phyloP scores from a whole-genome alignment of 53 echinoderm and acorn worm genomes.

The Henricia sp. region DNA sequence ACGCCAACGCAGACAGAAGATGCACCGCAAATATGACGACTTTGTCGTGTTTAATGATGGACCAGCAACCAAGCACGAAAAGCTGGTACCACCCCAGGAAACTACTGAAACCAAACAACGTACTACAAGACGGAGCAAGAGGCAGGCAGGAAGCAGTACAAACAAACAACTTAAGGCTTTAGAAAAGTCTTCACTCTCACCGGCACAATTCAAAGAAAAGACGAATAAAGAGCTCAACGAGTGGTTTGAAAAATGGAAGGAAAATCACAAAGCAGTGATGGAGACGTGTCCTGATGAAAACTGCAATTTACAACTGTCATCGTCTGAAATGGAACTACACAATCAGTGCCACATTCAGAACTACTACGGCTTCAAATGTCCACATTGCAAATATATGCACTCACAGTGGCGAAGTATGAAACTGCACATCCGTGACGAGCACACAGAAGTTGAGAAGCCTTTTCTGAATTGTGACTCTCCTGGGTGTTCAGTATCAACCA shows the following conservation, averaged over 20 bases:
- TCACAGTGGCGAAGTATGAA: constrained; percentile 93
- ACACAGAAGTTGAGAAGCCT: constrained; percentile 57
- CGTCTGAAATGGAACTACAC: constrained; percentile 74
- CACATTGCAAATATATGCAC: constrained; percentile 75
- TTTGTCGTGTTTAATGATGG: constrained; percentile 14
- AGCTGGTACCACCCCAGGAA: not conserved
- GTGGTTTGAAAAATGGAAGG: constrained; percentile 72
- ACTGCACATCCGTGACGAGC: constrained; percentile 75
- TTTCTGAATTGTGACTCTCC: constrained; percentile 70
- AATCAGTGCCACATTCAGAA: constrained; percentile 77
- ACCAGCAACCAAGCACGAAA: not conserved
- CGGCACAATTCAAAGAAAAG: constrained; percentile 54
- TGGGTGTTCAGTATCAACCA: constrained; percentile 58
- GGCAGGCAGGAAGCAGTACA: too few species aligned
- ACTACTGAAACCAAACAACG: constrained; percentile 1
- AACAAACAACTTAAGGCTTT: not conserved
- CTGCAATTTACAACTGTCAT: constrained; percentile 63
- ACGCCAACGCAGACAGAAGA: constrained; percentile 40
- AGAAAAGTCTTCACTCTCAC: constrained; percentile 14
- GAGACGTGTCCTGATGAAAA: constrained; percentile 57
- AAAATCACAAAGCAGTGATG: constrained; percentile 39
- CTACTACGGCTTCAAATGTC: constrained; percentile 86
- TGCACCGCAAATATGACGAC: constrained; percentile 48
- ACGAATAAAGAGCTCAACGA: constrained; percentile 50
- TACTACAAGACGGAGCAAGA: constrained; percentile 10